Evolutionary conservation across 2,888 invertebrate species (phyloP).

Genomic region (Sphinx pinastri): DNA sequence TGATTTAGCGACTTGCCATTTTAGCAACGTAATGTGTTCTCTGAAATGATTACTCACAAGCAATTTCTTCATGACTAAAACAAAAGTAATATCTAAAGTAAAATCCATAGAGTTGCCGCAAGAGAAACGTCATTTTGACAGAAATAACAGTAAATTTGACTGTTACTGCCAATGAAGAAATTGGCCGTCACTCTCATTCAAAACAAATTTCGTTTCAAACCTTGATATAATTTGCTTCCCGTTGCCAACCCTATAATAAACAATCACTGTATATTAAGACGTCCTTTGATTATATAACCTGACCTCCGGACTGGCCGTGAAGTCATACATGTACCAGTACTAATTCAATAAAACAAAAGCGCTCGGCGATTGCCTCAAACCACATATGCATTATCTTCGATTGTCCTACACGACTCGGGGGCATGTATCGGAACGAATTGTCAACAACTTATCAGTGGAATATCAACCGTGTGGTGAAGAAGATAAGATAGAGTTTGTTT

Average conservation of each 20-base stretch:
- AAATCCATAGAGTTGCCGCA: too few species aligned
- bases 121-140: too few species aligned
- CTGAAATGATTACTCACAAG: too few species aligned
- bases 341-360: constrained; percentile 77
- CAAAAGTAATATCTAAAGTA: too few species aligned
- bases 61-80: too few species aligned
- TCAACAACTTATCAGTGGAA: constrained; percentile 42
- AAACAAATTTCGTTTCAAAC: not conserved
- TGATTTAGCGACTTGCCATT: too few species aligned
- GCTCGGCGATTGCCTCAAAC: constrained; percentile 76
- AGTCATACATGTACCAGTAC: constrained; percentile 37
- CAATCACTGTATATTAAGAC: constrained; percentile 9
- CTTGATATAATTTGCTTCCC: not conserved
- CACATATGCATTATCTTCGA: constrained; percentile 81
- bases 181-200: too few species aligned
- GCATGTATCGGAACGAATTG: constrained; percentile 47
- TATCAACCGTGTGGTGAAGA: constrained; percentile 39
- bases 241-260: constrained; percentile 11
- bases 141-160: too few species aligned
- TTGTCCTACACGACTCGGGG: constrained; percentile 53
- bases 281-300: constrained; percentile 17
- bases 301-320: constrained; percentile 12
- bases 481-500: constrained; percentile 49
- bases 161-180: too few species aligned
- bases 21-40: too few species aligned